Conservation (phyloP, 2,113 vertebrate genomes). For the Oryzias woworae region DNA sequence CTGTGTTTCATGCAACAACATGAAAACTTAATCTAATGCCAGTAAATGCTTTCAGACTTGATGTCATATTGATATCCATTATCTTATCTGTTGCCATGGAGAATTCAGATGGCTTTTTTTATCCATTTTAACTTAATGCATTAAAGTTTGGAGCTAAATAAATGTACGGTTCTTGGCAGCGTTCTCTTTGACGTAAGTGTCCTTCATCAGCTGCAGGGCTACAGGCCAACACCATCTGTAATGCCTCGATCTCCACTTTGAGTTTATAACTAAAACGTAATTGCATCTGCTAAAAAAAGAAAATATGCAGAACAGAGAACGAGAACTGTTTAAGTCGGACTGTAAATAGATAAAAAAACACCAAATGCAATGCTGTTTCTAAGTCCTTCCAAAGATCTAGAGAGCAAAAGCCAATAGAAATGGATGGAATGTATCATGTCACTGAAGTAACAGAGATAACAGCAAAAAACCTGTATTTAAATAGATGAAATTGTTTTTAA, state of each 20-base stretch:
- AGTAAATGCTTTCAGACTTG: conserved; percentile 30
- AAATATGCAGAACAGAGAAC: background rate
- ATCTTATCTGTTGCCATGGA: conserved; percentile 50
- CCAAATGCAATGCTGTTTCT: no score
- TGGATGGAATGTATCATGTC: no score
- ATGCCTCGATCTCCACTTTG: background rate
- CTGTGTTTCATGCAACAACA: conserved; percentile 19
- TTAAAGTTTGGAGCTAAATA: background rate
- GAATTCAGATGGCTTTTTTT: conserved; percentile 8
- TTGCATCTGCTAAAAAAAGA: background rate
- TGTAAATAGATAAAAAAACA: no score
- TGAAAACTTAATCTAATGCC: conserved; percentile 10
- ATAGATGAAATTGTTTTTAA: no score
- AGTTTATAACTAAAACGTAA: background rate
- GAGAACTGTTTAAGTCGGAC: no score
- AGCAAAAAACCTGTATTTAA: no score
- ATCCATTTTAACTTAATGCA: conserved; percentile 6
- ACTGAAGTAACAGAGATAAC: no score
- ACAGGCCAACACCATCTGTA: conserved; percentile 9
- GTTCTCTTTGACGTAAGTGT: conserved; percentile 12
- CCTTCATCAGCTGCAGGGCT: conserved; percentile 12
- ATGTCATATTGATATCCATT: conserved; percentile 44
- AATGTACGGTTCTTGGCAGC: conserved; percentile 9
- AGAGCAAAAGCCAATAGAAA: no score
- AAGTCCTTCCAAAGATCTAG: no score